A percentile compares a stretch with the other conserved stretches of the same genome.
Conservation (phyloP, 1,140 invertebrate species). For the Zaprionus vittiger region DNA sequence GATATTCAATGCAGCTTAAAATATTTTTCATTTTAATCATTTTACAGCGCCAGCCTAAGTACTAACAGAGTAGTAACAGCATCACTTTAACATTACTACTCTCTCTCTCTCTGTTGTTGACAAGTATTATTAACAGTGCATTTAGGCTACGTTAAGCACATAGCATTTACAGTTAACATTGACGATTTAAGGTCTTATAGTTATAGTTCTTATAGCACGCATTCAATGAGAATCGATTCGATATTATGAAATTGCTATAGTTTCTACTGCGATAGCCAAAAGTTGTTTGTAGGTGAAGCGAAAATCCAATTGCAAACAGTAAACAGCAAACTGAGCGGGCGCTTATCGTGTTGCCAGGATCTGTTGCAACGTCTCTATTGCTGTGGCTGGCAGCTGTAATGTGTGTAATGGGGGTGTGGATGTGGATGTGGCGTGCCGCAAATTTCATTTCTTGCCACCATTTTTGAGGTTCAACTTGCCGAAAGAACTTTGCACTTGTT, state of each 20-base stretch:
- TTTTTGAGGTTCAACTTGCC: conserved; percentile 6
- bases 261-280: not conserved
- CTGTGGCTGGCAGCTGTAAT: not conserved
- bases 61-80: not conserved
- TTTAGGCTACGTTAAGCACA: not conserved
- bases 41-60: not conserved
- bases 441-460: conserved; percentile 5
- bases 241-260: not conserved
- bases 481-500: conserved; percentile 14
- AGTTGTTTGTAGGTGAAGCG: not conserved
- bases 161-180: not conserved
- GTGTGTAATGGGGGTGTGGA: not conserved
- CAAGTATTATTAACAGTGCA: too few species aligned
- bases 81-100: not conserved
- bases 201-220: not conserved
- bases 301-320: conserved; percentile 1
- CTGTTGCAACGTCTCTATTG: not conserved
- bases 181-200: not conserved
- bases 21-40: too few species aligned
- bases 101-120: not conserved
- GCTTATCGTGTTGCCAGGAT: not conserved
- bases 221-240: not conserved
- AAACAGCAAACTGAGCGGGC: not conserved
- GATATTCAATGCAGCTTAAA: too few species aligned
- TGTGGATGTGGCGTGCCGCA: not conserved